Base-by-base conservation (phyloP, 2,888 invertebrate genomes). In the Formica aserva region DNA sequence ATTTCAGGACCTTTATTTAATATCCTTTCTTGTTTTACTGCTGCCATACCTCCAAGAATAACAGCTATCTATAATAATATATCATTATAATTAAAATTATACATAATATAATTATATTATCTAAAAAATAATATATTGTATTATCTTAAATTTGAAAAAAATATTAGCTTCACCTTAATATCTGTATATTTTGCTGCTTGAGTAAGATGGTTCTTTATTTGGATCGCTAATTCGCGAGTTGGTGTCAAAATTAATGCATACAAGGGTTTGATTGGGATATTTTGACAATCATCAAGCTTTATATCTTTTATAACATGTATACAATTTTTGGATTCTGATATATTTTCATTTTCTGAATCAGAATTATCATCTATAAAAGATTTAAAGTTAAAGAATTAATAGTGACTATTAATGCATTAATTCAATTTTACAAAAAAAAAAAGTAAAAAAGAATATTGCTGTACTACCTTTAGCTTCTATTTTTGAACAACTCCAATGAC, bases 151-250 rank as follows among this genome's bases (percentile, higher is more conserved):
- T 6, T 81, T 32, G 13, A 55, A 75, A 65, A 52, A 35, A 35
- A 35, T 0, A n/a, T 57, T 29, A 22, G 35, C 55, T 66, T 83
- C 77, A 93, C 96, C 94, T 95, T 95, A 26, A 97, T 95, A 95
- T 97, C 96, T 69, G 98, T 98, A 93, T 97, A 97, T 95, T 98
- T 98, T 0, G 98, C 97, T 3, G 97, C 97, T 8, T 97, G 96
- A 52, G 96, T 96, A 60, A 99, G 95, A 95, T 99, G 99, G 91
- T 98, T 97, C 93, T 97, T 97, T 57, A 99, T 97, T 95, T 99
- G 99, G 69, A 99, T 97, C 0, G 99, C 99, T 82, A 99, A 95
- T 94, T 99, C 99, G 93, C 99, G 96, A 0, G 99, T 99, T 0
- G 99, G 99, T 0, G 99, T 98, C 72, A 99, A 94, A 82, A 99